Conservation (phyloP, 2,888 invertebrate species). For the Leptarthrus brevirostris region DNA sequence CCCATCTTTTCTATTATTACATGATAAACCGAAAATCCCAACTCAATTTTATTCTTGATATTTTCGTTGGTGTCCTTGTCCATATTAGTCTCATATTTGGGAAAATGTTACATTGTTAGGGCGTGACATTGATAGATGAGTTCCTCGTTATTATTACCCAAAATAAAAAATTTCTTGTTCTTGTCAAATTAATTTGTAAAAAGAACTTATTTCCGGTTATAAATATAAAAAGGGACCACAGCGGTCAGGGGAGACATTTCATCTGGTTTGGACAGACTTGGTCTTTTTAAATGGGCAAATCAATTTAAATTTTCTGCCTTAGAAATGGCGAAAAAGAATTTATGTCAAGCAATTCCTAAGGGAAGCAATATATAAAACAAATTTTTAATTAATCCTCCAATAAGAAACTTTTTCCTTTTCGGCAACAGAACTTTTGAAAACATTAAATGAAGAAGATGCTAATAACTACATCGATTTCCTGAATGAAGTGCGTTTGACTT, state of each 20-base stretch:
- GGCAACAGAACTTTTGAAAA: neutral
- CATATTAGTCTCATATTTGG: no score
- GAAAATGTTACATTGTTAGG: neutral
- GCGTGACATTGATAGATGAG: neutral
- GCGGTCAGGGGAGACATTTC: neutral
- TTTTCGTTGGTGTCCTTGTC: no score
- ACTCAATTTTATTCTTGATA: no score
- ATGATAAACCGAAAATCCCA: no score
- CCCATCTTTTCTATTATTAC: no score
- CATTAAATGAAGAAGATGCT: neutral
- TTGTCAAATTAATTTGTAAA: neutral
- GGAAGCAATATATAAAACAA: no score
- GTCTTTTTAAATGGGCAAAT: neutral
- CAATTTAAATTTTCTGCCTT: no score
- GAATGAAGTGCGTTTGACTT: slow-evolving; percentile 12
- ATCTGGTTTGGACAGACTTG: neutral
- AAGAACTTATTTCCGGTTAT: neutral
- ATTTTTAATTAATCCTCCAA: no score
- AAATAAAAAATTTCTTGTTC: no score
- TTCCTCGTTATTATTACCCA: neutral
- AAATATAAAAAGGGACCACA: neutral
- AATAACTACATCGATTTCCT: slow-evolving; percentile 10
- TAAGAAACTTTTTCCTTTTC: no score
- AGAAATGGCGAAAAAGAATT: no score
- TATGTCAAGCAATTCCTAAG: no score